Conservation (phyloP, 2,888 invertebrate genomes). For the Parasteatoda lunata region DNA sequence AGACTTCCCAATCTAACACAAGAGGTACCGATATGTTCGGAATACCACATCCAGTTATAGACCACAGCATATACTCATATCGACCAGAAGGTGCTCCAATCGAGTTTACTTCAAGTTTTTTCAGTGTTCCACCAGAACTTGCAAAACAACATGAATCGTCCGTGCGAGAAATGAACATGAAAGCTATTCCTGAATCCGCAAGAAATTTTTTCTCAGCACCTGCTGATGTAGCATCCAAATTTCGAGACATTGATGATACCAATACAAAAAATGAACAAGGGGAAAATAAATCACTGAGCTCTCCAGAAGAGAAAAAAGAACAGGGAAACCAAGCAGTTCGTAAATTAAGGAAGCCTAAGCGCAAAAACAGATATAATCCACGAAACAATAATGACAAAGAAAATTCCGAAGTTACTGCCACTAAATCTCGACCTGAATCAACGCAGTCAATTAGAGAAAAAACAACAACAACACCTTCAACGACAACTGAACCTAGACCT, state of each 20-base stretch:
- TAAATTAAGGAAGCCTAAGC: slow-evolving; percentile 50
- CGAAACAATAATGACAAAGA: slow-evolving; percentile 24
- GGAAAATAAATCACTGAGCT: neutral
- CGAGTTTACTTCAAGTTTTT: slow-evolving; percentile 55
- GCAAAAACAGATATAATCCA: slow-evolving; percentile 52
- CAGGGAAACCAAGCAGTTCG: slow-evolving; percentile 21
- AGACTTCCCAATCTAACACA: neutral
- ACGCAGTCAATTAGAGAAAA: slow-evolving; percentile 8
- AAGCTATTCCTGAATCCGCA: slow-evolving; percentile 47
- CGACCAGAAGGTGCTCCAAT: slow-evolving; percentile 34
- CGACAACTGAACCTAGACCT: slow-evolving; percentile 33
- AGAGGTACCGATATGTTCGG: slow-evolving; percentile 61
- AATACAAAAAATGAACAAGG: slow-evolving; percentile 15
- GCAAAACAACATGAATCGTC: slow-evolving; percentile 51
- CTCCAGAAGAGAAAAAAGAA: slow-evolving; percentile 14
- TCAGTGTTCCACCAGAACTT: slow-evolving; percentile 52
- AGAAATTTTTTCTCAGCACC: slow-evolving; percentile 41
- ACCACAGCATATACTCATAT: slow-evolving; percentile 40
- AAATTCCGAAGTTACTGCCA: slow-evolving; percentile 8
- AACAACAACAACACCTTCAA: slow-evolving; percentile 16
- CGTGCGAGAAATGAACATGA: slow-evolving; percentile 42
- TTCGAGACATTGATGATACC: slow-evolving; percentile 20
- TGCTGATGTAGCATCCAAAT: slow-evolving; percentile 22
- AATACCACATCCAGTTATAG: slow-evolving; percentile 45
- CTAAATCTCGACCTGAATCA: slow-evolving; percentile 2